phyloP scores from a whole-genome alignment of 2,888 invertebrate species.

The Cerceris rybyensis region DNA sequence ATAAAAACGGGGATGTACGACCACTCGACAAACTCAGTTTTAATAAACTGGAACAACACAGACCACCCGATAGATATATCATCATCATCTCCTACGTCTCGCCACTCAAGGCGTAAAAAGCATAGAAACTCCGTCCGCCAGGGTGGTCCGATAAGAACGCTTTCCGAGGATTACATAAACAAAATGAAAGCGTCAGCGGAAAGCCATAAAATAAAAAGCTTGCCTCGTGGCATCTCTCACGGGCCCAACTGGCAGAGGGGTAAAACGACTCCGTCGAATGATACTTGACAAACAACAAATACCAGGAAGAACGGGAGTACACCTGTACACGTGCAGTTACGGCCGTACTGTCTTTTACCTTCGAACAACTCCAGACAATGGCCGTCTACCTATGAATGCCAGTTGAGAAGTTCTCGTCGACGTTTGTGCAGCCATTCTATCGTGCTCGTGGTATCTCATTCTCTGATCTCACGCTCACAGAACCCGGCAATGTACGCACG shows the following conservation, averaged over 20 bases:
- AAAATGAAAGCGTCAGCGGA: not conserved
- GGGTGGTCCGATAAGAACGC: not conserved
- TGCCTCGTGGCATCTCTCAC: not conserved
- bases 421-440: slow-evolving; percentile 55
- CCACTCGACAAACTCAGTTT: too few relatives aligned
- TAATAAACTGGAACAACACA: too few relatives aligned
- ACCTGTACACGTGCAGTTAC: slow-evolving; percentile 32
- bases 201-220: not conserved
- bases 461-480: slow-evolving; percentile 23
- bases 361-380: slow-evolving; percentile 68
- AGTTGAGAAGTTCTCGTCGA: slow-evolving; percentile 55
- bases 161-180: not conserved
- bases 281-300: slow-evolving; percentile 45
- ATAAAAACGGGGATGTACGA: too few relatives aligned
- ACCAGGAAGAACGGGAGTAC: slow-evolving; percentile 38
- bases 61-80: too few relatives aligned
- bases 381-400: slow-evolving; percentile 64
- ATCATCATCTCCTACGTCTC: too few relatives aligned
- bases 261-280: slow-evolving; percentile 8
- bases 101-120: not conserved
- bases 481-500: slow-evolving; percentile 1
- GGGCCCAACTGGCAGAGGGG: not conserved
- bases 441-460: slow-evolving; percentile 37
- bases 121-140: not conserved
- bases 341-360: slow-evolving; percentile 62